Evolutionary conservation across 2,113 vertebrate species (phyloP).

Genomic region (Heteronetta atricapilla): DNA sequence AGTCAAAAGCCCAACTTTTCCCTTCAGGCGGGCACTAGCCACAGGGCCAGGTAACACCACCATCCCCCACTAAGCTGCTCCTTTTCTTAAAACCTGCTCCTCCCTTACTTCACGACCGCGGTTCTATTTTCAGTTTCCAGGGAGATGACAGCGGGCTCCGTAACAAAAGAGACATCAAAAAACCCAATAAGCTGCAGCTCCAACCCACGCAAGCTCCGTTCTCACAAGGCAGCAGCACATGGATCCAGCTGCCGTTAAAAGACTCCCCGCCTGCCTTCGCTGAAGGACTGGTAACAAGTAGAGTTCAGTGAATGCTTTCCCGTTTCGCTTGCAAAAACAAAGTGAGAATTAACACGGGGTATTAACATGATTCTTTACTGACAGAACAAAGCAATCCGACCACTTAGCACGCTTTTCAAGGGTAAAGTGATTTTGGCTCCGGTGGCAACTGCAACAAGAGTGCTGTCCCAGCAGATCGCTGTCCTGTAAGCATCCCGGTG

Average conservation of each 20-base stretch:
- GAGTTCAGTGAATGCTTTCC: background rate
- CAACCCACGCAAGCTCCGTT: conserved; percentile 10
- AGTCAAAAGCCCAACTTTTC: background rate
- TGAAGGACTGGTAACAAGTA: background rate
- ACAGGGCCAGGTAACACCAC: background rate
- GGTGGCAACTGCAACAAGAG: background rate
- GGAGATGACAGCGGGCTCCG: conserved; percentile 2
- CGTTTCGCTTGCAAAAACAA: background rate
- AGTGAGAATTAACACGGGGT: background rate
- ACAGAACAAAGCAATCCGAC: background rate
- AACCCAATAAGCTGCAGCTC: background rate
- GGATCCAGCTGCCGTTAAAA: background rate
- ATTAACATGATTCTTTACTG: background rate
- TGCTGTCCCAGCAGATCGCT: background rate
- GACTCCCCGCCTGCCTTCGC: background rate
- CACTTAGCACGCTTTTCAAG: background rate
- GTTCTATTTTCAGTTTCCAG: conserved; percentile 40
- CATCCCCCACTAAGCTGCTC: background rate
- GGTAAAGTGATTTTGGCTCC: background rate
- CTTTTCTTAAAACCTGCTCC: background rate
- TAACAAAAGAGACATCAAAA: conserved; percentile 17
- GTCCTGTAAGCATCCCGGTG: background rate
- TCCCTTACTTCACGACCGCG: background rate
- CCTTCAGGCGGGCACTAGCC: background rate
- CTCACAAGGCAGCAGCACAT: background rate